Evolutionary conservation across 2,888 invertebrate species (phyloP).

Genomic region (Ornithoptera alexandrae): DNA sequence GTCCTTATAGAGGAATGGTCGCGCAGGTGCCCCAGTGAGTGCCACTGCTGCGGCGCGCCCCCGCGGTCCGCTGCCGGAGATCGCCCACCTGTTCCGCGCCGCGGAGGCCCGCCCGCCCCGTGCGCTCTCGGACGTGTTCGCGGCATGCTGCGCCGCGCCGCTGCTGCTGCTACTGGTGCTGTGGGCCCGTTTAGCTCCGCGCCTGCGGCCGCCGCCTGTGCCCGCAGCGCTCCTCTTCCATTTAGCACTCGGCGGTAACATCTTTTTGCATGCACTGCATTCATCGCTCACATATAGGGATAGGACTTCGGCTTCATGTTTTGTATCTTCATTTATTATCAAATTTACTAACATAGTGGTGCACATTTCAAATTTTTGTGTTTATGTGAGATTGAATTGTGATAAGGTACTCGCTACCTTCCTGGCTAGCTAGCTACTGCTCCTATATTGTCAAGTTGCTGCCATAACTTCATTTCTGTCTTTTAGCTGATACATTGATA

Average conservation of each 20-base stretch:
- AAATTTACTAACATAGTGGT: too few relatives aligned
- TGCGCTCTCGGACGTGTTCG: constrained; percentile 94
- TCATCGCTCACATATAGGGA: too few relatives aligned
- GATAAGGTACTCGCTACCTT: too few relatives aligned
- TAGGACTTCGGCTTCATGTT: too few relatives aligned
- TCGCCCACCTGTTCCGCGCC: constrained; percentile 91
- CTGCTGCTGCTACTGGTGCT: constrained; percentile 89
- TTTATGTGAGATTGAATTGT: too few relatives aligned
- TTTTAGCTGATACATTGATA: too few relatives aligned
- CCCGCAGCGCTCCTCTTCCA: constrained; percentile 94
- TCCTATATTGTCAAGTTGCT: too few relatives aligned
- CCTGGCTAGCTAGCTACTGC: too few relatives aligned
- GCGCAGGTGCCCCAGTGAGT: constrained; percentile 5
- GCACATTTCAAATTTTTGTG: too few relatives aligned
- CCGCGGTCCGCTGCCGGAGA: constrained; percentile 79
- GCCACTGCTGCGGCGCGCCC: neutral
- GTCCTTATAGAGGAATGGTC: constrained; percentile 3
- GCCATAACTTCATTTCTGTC: too few relatives aligned
- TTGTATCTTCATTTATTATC: too few relatives aligned
- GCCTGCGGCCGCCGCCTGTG: constrained; percentile 91
- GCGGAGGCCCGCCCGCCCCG: constrained; percentile 95
- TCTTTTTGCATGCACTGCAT: too few relatives aligned
- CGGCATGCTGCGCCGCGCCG: constrained; percentile 89
- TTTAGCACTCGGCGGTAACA: constrained; percentile 87
- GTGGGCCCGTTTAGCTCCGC: constrained; percentile 89